A percentile compares a stretch with the other conserved stretches of the same genome.
phyloP scores from a whole-genome alignment of 2,113 vertebrate species.

The Crotalus helleri region DNA sequence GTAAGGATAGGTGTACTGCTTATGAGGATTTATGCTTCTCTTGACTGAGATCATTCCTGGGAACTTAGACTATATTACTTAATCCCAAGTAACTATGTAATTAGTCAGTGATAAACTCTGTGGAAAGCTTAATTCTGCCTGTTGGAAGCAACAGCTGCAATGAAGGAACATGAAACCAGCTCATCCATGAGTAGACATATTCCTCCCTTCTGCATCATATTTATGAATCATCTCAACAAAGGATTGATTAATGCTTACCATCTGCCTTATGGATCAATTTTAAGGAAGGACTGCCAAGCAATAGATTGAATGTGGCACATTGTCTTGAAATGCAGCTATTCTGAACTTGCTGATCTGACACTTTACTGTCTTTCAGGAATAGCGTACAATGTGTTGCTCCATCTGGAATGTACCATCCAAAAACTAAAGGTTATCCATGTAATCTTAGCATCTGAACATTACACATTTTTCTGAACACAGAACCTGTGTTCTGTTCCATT shows the following conservation, averaged over 20 bases:
- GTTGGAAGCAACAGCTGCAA: conserved; percentile 39
- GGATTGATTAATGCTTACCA: conserved; percentile 64
- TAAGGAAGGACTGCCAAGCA: conserved; percentile 30
- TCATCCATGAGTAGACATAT: conserved; percentile 64
- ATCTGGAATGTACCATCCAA: conserved; percentile 34
- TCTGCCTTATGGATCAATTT: conserved; percentile 58
- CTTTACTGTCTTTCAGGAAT: conserved; percentile 7
- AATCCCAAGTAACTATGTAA: conserved; percentile 28
- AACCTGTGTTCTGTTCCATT: conserved; percentile 14
- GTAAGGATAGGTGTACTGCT: conserved; percentile 15
- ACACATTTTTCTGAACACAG: conserved; percentile 4
- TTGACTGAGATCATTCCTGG: conserved; percentile 50
- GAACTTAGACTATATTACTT: conserved; percentile 43
- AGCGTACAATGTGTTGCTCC: conserved; percentile 23
- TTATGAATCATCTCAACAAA: conserved; percentile 68
- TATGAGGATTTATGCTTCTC: conserved; percentile 37
- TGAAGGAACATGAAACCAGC: conserved; percentile 54
- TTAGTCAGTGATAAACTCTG: conserved; percentile 33
- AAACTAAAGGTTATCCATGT: conserved; percentile 12
- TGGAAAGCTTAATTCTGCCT: conserved; percentile 48
- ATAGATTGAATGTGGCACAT: conserved; percentile 45
- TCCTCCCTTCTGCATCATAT: conserved; percentile 66
- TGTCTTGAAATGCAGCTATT: conserved; percentile 55
- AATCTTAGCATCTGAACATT: conserved; percentile 18
- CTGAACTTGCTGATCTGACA: conserved; percentile 52